Evolutionary conservation across 2,113 vertebrate genomes (phyloP), one percentile per base, ranked within the genome.

Genomic region (Syngnathoides biaculeatus): DNA sequence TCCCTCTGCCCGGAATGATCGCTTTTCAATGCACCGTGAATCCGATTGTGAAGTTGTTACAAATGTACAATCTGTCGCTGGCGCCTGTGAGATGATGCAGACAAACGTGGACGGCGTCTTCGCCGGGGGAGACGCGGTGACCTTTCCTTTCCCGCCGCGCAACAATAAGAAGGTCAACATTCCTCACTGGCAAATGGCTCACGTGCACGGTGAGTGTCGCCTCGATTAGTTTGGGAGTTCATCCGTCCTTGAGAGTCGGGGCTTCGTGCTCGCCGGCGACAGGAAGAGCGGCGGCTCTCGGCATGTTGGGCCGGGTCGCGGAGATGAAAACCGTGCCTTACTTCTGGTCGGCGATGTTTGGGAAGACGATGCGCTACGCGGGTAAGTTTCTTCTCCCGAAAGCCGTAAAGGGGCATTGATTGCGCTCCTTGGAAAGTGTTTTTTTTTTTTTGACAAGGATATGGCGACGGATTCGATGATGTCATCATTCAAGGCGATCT

Each of bases 141-240:
- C 79, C 0, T 98, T 98, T 84, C 97, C 97, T 0, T 83, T 99
- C 69, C 88, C 90, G 5, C 87, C 94, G 61, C 94, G 97, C 65
- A 94, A 94, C 78, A 98, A 95, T 71, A 96, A 98, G 90, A 99
- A 96, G 86, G 94, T 95, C 84, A 99, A 98, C 42, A 93, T 98
- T 65, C 95, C 96, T 59, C 96, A 98, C 86, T 99, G 97, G 97
- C 97, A 99, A 89, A 99, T 98, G 95, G 96, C 96, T 48, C 96
- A 99, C 14, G 94, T 93, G 56, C 96, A 99, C 2, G 96, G 97
- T 99, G 74, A 80, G 89, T 65, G 72, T 66, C 6, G 61, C 64
- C 14, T 56, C 55, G 63, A 30, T 30, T 35, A 35, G 30, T 35
- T 35, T 35, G 0, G 3, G 30, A 35, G 30, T 35, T 35, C 1